Base-by-base conservation (phyloP, 2,888 invertebrate genomes). In the Microctonus brassicae region DNA sequence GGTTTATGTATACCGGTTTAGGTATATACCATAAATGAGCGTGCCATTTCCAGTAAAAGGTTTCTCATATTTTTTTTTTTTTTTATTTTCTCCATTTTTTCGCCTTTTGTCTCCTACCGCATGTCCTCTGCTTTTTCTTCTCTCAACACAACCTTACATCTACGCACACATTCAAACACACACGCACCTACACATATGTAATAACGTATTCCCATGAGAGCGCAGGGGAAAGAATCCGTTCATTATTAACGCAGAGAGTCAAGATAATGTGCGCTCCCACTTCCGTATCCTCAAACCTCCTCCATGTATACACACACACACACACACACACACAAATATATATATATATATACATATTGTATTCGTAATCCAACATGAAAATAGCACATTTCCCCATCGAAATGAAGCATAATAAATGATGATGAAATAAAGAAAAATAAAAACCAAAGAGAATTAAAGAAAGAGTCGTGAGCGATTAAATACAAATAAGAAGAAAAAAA, bases 241-340 rank as follows among this genome's bases (percentile, higher is more conserved):
- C 69, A 75, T 73, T 75, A 76, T 76, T 72, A 75, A 73, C 71
- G 57, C 17, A 64, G 36, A 58, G 68, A 33, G 60, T 34, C 57
- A 55, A 57, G 42, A 64, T 65, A 36, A 53, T 57, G 34, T 55
- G 62, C 57, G 61, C 61, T 74, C 60, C 47, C 66, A 42, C 39
- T 65, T 69, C 52, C 24, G 29, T 42, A 47, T 57, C 61, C 47
- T 47, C 53, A 47, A 63, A 66, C 70, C 34, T 63, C 53, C 29
- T 34, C 58, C 24, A 62, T 63, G 42, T 42, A 42, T 42, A 42
- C 3, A 42, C 5, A n/a, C n/a, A n/a, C n/a, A n/a, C n/a, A n/a
- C n/a, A n/a, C n/a, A n/a, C n/a, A n/a, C n/a, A n/a, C n/a, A n/a
- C n/a, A n/a, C n/a, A n/a, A n/a, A n/a, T n/a, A n/a, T n/a, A n/a